These are phyloP conservation scores for Hoplostethus mediterraneus DNA, from an alignment of 2,797 vertebrate genomes.

Conservation along the genomic window DNA sequence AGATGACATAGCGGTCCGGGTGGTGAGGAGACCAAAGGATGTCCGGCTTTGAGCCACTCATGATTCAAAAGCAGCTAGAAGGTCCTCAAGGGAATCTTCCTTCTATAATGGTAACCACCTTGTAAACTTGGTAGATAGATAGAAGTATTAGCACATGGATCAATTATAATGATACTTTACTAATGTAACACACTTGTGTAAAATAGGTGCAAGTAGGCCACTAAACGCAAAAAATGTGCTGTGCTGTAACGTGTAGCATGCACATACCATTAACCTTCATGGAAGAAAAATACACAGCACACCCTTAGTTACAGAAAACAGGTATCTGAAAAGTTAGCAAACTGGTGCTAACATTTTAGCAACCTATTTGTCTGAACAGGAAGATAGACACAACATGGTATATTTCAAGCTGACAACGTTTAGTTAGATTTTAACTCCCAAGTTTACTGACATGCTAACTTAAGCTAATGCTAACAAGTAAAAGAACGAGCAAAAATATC, in stretches of 20 bases:
- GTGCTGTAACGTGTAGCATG: not conserved
- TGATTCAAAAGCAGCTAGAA: slow-evolving; percentile 72
- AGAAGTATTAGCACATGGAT: not conserved
- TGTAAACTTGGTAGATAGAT: slow-evolving; percentile 19
- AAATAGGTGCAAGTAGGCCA: not conserved
- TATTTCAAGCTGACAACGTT: not conserved
- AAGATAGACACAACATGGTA: not conserved
- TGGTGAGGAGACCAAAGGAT: slow-evolving; percentile 99
- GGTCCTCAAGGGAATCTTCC: slow-evolving; percentile 38
- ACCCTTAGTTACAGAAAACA: no score
- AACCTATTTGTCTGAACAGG: not conserved
- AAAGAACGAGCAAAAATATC: slow-evolving; percentile 22
- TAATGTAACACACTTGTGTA: not conserved
- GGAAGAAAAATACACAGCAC: not conserved
- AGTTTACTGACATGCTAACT: slow-evolving; percentile 68
- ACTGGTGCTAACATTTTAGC: not conserved
- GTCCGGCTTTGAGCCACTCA: slow-evolving; percentile 97
- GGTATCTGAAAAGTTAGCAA: not conserved
- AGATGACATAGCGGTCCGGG: slow-evolving; percentile 95
- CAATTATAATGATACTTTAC: not conserved
- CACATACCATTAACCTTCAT: not conserved
- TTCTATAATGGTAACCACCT: slow-evolving; percentile 16
- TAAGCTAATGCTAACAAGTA: slow-evolving; percentile 68
- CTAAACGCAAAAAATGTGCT: not conserved
- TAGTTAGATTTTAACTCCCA: slow-evolving; percentile 2